Conservation (phyloP, 2,888 invertebrate genomes). For the Thysanoteuthis rhombus region DNA sequence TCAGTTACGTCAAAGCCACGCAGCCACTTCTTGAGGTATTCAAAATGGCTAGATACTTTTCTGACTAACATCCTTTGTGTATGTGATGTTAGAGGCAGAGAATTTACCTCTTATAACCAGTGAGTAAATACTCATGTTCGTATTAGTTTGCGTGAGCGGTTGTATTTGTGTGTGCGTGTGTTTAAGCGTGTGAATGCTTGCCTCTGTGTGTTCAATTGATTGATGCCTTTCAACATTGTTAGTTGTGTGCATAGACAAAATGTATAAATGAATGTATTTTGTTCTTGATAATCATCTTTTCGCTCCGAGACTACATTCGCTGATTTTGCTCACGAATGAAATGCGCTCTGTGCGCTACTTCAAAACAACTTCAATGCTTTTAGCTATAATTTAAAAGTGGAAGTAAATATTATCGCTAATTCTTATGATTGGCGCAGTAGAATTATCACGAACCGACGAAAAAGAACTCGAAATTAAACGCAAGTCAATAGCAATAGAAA, state of each 20-base stretch:
- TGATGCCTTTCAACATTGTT: neutral
- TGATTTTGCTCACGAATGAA: neutral
- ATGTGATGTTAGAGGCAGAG: too few species aligned
- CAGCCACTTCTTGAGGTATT: too few species aligned
- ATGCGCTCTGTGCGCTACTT: neutral
- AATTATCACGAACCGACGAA: neutral
- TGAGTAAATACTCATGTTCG: too few species aligned
- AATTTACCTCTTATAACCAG: too few species aligned
- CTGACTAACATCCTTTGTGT: too few species aligned
- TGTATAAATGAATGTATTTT: neutral
- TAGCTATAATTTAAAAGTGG: neutral
- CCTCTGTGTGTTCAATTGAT: neutral
- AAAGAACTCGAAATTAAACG: neutral
- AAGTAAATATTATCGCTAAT: neutral
- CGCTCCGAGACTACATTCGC: neutral
- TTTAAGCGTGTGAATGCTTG: neutral
- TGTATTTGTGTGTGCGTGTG: neutral
- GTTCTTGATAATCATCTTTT: neutral
- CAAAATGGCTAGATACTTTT: too few species aligned
- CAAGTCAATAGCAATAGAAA: neutral
- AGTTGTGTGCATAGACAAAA: neutral
- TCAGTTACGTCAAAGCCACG: too few species aligned
- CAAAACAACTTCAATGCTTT: constrained; percentile 12
- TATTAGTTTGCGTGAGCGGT: too few species aligned
- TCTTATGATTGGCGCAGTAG: neutral